A percentile compares a stretch with the other conserved stretches of the same genome.
Conservation (phyloP, 1,140 invertebrate species). For the Anagrus nilaparvatae region DNA sequence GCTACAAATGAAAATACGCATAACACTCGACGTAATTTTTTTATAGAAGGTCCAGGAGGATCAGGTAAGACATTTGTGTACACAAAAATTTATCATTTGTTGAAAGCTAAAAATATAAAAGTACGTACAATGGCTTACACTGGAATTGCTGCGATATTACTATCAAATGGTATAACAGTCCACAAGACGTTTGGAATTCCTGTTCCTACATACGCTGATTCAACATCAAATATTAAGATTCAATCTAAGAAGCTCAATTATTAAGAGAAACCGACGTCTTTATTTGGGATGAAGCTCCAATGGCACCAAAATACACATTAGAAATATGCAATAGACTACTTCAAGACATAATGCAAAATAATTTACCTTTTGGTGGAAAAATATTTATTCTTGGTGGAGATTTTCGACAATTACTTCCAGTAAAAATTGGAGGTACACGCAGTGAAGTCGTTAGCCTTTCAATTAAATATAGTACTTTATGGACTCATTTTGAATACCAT, state of each 20-base stretch:
- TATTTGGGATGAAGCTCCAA: too few relatives aligned
- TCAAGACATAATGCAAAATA: too few relatives aligned
- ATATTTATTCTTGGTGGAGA: neutral
- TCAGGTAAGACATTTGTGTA: constrained; percentile 15
- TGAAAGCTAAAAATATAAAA: constrained; percentile 7
- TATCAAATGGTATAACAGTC: constrained; percentile 14
- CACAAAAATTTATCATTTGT: constrained; percentile 6
- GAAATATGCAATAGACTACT: too few relatives aligned
- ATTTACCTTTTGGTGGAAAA: neutral
- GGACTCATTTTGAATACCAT: neutral
- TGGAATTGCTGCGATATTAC: constrained; percentile 20
- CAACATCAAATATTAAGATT: constrained; percentile 22
- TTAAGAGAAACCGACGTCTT: too few relatives aligned
- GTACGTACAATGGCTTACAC: constrained; percentile 12
- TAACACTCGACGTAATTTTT: neutral
- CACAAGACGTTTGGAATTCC: constrained; percentile 16
- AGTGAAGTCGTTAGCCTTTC: too few relatives aligned
- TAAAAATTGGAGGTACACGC: neutral
- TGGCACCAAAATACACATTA: too few relatives aligned
- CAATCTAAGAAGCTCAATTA: constrained; percentile 9
- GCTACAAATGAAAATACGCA: neutral
- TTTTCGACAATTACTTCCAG: neutral
- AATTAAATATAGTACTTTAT: constrained; percentile 1
- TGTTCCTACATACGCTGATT: constrained; percentile 9
- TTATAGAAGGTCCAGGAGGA: constrained; percentile 15